Evolutionary conservation across 2,888 invertebrate genomes (phyloP).

Genomic region (Idaea straminata): DNA sequence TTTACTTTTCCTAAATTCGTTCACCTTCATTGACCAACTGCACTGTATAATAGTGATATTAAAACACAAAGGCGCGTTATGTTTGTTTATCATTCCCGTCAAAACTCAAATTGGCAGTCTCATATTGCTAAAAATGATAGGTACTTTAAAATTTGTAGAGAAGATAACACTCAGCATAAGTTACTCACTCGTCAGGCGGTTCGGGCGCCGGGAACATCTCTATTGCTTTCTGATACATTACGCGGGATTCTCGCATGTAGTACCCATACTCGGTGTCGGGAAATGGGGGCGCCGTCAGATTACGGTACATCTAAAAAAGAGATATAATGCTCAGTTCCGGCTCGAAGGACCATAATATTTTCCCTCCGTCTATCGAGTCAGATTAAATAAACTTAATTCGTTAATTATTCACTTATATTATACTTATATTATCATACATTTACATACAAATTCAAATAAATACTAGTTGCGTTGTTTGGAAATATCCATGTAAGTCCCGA

Average conservation of each 20-base stretch:
- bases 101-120: no score
- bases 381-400: neutral
- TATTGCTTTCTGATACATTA: constrained; percentile 90
- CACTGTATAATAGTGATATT: no score
- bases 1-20: no score
- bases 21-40: no score
- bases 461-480: no score
- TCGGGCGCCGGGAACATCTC: constrained; percentile 86
- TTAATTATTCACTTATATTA: neutral
- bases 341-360: neutral
- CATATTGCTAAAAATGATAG: no score
- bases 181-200: constrained; percentile 73
- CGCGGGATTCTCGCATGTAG: constrained; percentile 86
- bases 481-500: no score
- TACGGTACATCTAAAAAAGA: constrained; percentile 83
- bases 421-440: neutral
- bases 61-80: no score
- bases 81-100: no score
- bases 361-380: neutral
- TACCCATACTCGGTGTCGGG: constrained; percentile 85
- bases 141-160: neutral
- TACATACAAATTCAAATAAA: no score
- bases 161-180: neutral
- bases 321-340: neutral
- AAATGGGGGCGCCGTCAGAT: constrained; percentile 83